Evolutionary conservation across 2,113 vertebrate genomes (phyloP), one percentile per base, ranked within the genome.

Genomic region (Panthera uncia): DNA sequence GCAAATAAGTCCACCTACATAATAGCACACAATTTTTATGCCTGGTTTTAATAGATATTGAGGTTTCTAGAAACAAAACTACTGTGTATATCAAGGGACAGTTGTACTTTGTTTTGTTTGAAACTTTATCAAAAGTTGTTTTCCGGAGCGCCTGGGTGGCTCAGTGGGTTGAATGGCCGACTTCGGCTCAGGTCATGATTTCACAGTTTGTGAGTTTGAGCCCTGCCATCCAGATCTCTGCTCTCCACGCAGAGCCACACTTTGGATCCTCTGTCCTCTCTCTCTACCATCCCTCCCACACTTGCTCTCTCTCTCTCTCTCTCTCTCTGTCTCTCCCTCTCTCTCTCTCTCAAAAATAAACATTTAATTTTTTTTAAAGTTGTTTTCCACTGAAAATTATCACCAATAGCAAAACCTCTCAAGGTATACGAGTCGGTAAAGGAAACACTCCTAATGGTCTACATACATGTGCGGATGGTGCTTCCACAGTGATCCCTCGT

Each of bases 71-170:
- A 85, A 93, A 79, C 16, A 18, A 29, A 55, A 50, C 52, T 52
- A 41, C 45, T 38, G 4, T 71, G 15, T 25, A 57, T 80, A 52
- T 82, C 50, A 88, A 81, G 25, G 25, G 38, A 38, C 11, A 89
- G 25, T 18, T 69, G 33, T 2, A 19, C 18, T 87, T 95, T 12
- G 9, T 29, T 90, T 41, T 69, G 12, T 71, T 38, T 63, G 48
- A 93, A 76, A 1, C 71, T 89, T 91, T 94, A 41, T 48, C 68
- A 57, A 91, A 94, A 92, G 33, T 68, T 92, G 45, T 86, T 84
- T 10, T 95, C 21, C 2, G 55, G 55, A 1, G 55, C 2, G 7
- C 55, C 18, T 21, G 55, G 55, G 55, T 19, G 55, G 55, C 55
- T 57, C 55, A 57, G 55, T 57, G 55, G 55, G 55, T 57, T 19